Base-by-base conservation (phyloP, 2,888 invertebrate genomes). In the Rhagonycha fulva region DNA sequence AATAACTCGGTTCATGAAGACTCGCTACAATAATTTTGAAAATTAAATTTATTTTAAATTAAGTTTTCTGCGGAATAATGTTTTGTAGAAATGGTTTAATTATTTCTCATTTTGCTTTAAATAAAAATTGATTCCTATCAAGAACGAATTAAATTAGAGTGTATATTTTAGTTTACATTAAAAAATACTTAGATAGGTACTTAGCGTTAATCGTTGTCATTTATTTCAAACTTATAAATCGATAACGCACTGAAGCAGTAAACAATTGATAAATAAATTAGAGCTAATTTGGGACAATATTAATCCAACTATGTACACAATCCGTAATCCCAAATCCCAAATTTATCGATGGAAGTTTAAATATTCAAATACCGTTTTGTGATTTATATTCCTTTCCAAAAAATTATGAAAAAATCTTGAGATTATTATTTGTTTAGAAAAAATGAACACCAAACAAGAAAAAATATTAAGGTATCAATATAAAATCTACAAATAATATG, bases 261-360 rank as follows among this genome's bases (percentile, higher is more conserved):
- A 19, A 10, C 60, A 26, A 69, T 69, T 26, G 26, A 69, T 69
- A 69, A 69, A 47, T 60, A 60, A 69, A 69, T 69, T 69, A 69
- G 24, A 28, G 12, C 69, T 69, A 69, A 69, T 69, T 69, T 69
- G 60, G 60, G 69, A 69, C 60, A 69, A 47, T 47, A 69, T 23
- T 69, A 69, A 69, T 69, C 69, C 69, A 23, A 69, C 60, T 69
- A 69, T 47, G 69, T 69, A 69, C 24, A 69, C 62, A 70, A 30
- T 62, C 70, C 30, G 32, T 62, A 70, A 70, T 70, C 70, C 70
- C 62, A 70, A 62, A 24, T 70, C 28, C 70, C 28, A 70, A 70
- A 70, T 70, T 70, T 28, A 70, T 70, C 62, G 62, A 70, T 62
- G 28, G 62, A 70, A 62, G 70, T 30, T 70, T 30, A 70, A 62